Evolutionary conservation across 2,113 vertebrate species (phyloP).

Genomic region (Oxyura jamaicensis): DNA sequence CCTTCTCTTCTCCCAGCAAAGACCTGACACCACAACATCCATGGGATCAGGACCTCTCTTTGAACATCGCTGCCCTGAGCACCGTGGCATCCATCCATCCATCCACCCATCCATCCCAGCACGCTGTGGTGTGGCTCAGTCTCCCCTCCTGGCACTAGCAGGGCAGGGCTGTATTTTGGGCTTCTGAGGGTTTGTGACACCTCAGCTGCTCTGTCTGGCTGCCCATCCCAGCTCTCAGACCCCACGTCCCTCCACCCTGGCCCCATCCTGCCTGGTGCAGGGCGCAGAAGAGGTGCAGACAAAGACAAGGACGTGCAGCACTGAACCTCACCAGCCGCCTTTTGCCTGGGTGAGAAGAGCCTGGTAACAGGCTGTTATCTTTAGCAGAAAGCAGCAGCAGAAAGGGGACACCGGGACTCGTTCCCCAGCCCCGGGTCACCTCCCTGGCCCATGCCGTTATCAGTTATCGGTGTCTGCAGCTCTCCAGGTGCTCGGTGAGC

Average conservation of each 20-base stretch:
- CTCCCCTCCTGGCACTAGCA: neutral
- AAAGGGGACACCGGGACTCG: slow-evolving; percentile 4
- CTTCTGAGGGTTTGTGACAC: neutral
- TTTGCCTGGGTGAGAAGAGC: neutral
- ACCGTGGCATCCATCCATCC: neutral
- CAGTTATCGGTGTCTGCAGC: slow-evolving; percentile 14
- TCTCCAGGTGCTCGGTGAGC: neutral
- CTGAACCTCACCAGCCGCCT: neutral
- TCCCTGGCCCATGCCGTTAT: neutral
- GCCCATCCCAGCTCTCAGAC: neutral
- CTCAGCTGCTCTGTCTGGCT: neutral
- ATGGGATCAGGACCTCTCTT: neutral
- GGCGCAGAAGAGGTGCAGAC: neutral
- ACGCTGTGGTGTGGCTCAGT: fast-evolving
- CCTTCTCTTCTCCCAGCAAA: neutral
- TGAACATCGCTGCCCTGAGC: neutral
- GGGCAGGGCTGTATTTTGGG: neutral
- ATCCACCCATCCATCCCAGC: too few species aligned
- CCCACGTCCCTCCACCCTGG: neutral
- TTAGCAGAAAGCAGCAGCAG: neutral
- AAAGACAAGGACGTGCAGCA: neutral
- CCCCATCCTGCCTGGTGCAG: neutral
- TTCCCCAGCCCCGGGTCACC: neutral
- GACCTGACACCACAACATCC: neutral
- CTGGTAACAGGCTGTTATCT: neutral